Conservation (phyloP, 2,113 vertebrate species). For the Hypocryptadius cinnamomeus region DNA sequence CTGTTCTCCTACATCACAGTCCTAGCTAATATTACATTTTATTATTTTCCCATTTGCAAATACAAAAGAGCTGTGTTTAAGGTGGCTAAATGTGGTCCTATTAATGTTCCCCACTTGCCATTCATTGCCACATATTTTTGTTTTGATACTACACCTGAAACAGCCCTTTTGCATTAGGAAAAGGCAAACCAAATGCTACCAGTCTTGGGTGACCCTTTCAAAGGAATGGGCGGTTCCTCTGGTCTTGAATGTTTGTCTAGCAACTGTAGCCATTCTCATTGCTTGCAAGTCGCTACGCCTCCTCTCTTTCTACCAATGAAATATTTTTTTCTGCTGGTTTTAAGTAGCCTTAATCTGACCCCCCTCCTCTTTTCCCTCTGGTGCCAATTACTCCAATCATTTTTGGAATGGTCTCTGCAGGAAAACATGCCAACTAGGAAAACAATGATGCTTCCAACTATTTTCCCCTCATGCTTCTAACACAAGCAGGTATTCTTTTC, state of each 20-base stretch:
- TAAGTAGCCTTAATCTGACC: not conserved
- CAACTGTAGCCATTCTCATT: not conserved
- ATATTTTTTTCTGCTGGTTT: not conserved
- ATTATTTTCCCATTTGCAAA: not conserved
- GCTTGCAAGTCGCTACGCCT: not conserved
- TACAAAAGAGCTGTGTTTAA: not conserved
- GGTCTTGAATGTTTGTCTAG: not conserved
- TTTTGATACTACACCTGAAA: not conserved
- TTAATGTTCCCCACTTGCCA: not conserved
- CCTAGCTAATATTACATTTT: not conserved
- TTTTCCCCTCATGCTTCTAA: not conserved
- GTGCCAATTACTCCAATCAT: conserved; percentile 12
- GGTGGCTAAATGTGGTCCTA: not conserved
- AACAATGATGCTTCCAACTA: not conserved
- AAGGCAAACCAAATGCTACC: not conserved
- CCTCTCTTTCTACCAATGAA: not conserved
- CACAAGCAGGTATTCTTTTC: not conserved
- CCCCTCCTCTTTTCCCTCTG: conserved; percentile 13
- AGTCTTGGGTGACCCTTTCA: not conserved
- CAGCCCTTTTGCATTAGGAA: not conserved
- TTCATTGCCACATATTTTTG: not conserved
- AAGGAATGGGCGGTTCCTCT: not conserved
- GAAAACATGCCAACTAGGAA: not conserved
- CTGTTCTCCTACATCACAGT: not conserved
- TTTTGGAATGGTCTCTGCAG: not conserved